Evolutionary conservation across 1,140 invertebrate species (phyloP), one percentile per base, ranked within the genome.

Genomic region (Drosophila kanapiae): DNA sequence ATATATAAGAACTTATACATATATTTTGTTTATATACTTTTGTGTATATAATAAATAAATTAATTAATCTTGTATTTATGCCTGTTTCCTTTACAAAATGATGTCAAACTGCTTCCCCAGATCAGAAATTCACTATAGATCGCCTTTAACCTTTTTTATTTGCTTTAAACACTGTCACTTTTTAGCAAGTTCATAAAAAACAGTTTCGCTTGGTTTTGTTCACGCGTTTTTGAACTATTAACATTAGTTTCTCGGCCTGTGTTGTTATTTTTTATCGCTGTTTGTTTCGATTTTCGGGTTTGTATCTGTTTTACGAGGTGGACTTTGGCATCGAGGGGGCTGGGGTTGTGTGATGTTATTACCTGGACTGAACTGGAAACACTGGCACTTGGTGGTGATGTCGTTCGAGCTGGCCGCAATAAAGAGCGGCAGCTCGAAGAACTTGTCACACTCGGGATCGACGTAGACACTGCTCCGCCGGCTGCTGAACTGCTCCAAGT

Each of bases 391-490:
- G 43, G 91, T 91, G 45, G 91, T 87, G 67, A 92, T 82, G 77
- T 92, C 91, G 91, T 92, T 92, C 63, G 91, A 82, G 68, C 92
- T 93, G 78, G 82, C 91, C 62, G 88, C 86, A 40, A 92, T 92
- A 58, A 92, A 92, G 10, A 85, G 78, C 40, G 92, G 92, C 77
- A 93, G 71, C 75, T 92, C 92, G 60, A 93, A 92, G 75, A 93
- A 92, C 57, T 93, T 93, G 53, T 93, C 92, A 58, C 92, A 92
- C 74, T 93, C 92, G 63, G 92, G 92, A 92, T 93, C 91, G 49
- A 93, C 91, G 63, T 93, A 93, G 77, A 92, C 78, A 71, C 92
- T 93, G 70, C 91, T 92, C 33, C 92, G 91, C 27, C 92, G 91
- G 72, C 92, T 93, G 58, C 82, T 92, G 35, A 91, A 91, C 72